phyloP scores from a whole-genome alignment of 2,113 vertebrate species.

The Cephalopterus ornatus region DNA sequence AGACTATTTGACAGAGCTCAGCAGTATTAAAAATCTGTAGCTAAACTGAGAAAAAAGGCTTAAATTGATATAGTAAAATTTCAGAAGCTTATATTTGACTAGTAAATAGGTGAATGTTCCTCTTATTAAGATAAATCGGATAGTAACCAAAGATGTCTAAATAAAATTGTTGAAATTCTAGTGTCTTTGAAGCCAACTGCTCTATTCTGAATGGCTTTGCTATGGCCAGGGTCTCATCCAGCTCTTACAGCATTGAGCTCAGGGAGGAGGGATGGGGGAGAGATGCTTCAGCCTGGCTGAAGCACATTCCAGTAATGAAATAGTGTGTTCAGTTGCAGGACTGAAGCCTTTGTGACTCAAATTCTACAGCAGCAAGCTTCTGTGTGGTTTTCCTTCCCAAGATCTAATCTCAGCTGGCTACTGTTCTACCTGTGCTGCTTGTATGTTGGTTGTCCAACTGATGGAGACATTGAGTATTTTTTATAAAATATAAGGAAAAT shows the following conservation, averaged over 20 bases:
- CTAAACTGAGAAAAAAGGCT: not conserved
- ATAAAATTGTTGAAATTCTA: not conserved
- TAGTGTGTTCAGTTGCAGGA: not conserved
- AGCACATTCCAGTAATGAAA: not conserved
- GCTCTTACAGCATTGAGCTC: not conserved
- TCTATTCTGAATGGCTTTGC: not conserved
- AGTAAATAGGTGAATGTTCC: not conserved
- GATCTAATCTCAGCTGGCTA: rapidly evolving
- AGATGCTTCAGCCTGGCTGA: not conserved
- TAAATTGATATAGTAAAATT: not conserved
- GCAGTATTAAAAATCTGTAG: not conserved
- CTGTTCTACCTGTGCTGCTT: not conserved
- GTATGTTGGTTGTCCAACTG: not conserved
- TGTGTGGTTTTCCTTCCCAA: not conserved
- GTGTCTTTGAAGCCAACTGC: not conserved
- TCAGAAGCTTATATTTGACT: not conserved
- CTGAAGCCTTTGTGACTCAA: not conserved
- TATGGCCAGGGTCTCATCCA: not conserved
- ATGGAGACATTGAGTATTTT: not conserved
- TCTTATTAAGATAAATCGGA: not conserved
- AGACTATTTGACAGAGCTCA: not conserved
- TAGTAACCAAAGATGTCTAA: not conserved
- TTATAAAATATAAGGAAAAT: not conserved
- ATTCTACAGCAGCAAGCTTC: not conserved
- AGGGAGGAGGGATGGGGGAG: not conserved